These are phyloP conservation scores for Saccopteryx leptura DNA, from an alignment of 2,113 vertebrate genomes.

Conservation along the genomic window DNA sequence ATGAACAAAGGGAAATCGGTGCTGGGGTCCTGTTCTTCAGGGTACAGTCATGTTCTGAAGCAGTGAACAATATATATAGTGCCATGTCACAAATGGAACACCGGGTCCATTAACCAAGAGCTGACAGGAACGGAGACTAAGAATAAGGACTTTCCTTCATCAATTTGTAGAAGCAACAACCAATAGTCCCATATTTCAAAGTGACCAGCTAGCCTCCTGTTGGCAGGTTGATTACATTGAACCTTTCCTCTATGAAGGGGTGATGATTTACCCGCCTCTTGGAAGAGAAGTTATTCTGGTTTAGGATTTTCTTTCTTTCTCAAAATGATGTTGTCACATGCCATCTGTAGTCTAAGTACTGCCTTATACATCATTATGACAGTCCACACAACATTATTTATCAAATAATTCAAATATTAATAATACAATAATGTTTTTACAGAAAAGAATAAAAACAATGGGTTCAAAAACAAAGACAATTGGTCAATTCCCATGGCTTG, in stretches of 20 bases:
- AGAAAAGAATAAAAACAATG: slow-evolving; percentile 39
- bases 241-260: neutral
- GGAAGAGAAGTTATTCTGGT: slow-evolving; percentile 25
- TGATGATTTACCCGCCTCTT: neutral
- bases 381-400: neutral
- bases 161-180: neutral
- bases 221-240: neutral
- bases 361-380: neutral
- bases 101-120: neutral
- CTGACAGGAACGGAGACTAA: neutral
- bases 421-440: neutral
- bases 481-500: neutral
- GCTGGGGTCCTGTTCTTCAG: neutral
- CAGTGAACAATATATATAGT: neutral
- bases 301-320: slow-evolving; percentile 27
- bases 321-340: neutral
- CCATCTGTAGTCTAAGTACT: slow-evolving; percentile 19
- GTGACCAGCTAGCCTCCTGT: neutral
- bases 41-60: neutral
- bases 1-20: neutral
- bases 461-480: neutral
- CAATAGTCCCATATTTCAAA: neutral
- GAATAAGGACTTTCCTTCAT: neutral
- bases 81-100: neutral
- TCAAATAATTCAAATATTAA: neutral